Percentiles rank a stretch among this genome's conserved stretches.
These are phyloP conservation scores for Eulemur coronatus DNA, from an alignment of 2,797 vertebrate species.

Conservation along the genomic window DNA sequence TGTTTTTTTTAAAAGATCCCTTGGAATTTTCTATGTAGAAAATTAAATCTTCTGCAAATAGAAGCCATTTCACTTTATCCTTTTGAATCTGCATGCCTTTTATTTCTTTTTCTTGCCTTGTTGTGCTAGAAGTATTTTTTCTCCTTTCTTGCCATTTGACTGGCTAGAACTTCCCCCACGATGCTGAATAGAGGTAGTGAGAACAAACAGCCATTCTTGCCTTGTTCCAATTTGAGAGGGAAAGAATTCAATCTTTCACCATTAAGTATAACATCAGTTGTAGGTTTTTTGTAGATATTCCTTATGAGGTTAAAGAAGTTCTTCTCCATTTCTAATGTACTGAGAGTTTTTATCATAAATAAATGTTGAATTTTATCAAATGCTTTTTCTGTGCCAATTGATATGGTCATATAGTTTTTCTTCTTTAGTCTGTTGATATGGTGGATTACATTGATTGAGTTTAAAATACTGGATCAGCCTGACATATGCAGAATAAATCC, in stretches of 20 bases:
- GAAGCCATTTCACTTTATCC: not conserved
- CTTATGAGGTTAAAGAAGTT: not conserved
- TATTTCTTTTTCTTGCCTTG: not conserved
- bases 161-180: no score
- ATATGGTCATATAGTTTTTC: not conserved
- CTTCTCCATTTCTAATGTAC: not conserved
- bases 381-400: not conserved
- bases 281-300: not conserved
- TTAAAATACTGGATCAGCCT: not conserved
- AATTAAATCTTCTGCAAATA: not conserved
- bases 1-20: not conserved
- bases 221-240: not conserved
- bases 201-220: not conserved
- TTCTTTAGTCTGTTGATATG: not conserved
- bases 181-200: not conserved
- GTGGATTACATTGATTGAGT: not conserved
- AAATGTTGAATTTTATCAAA: conserved; percentile 2
- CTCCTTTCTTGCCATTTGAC: not conserved
- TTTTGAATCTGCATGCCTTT: not conserved
- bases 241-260: not conserved
- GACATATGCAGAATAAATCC: not conserved
- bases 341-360: not conserved
- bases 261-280: not conserved
- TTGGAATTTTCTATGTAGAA: not conserved
- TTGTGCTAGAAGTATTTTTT: not conserved